phyloP scores from a whole-genome alignment of 2,113 vertebrate species.

The Bubo bubo region DNA sequence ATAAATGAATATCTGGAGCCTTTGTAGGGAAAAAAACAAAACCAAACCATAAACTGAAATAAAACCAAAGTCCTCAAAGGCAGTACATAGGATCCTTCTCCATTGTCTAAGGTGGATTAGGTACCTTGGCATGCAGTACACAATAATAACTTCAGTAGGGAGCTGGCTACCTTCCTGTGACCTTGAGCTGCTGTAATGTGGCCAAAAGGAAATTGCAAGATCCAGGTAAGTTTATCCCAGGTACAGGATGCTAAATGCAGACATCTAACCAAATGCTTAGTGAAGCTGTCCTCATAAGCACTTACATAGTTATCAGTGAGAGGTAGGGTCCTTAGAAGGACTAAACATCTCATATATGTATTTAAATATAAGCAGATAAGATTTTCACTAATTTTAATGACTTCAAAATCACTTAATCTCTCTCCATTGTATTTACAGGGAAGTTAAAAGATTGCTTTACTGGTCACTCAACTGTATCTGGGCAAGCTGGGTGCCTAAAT shows the following conservation, averaged over 20 bases:
- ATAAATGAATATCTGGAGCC: background rate
- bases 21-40: background rate
- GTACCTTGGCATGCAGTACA: background rate
- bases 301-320: background rate
- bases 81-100: fast-evolving
- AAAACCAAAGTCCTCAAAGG: background rate
- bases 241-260: background rate
- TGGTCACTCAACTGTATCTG: background rate
- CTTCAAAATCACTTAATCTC: background rate
- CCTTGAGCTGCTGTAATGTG: background rate
- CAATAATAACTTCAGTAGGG: background rate
- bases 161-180: background rate
- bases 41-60: background rate
- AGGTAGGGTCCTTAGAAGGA: background rate
- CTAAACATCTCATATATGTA: background rate
- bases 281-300: background rate
- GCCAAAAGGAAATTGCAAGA: background rate
- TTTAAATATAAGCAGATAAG: background rate
- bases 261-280: background rate
- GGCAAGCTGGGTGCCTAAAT: background rate
- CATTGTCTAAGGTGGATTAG: background rate
- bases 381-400: background rate
- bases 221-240: background rate
- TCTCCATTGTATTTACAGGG: background rate
- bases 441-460: background rate